A percentile compares a stretch with the other conserved stretches of the same genome.
These are phyloP conservation scores for Philonicus albiceps DNA, from an alignment of 2,888 invertebrate species.

Conservation along the genomic window DNA sequence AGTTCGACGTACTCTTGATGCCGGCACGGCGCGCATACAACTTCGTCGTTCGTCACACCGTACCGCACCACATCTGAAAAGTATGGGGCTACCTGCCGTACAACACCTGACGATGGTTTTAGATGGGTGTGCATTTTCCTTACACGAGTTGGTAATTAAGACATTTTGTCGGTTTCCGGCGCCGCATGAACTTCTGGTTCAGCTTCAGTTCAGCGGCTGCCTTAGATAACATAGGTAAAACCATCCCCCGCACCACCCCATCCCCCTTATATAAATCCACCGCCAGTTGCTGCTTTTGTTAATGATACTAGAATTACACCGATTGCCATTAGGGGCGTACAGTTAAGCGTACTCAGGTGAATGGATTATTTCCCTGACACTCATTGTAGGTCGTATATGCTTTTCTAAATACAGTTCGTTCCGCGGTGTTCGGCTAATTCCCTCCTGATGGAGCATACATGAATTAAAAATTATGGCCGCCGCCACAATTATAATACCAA, in stretches of 20 bases:
- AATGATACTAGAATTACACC: constrained; percentile 29
- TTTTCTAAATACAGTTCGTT: not conserved
- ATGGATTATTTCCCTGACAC: constrained; percentile 8
- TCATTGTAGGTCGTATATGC: not conserved
- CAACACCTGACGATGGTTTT: not conserved
- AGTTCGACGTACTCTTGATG: constrained; percentile 19
- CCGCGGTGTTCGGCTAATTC: not conserved
- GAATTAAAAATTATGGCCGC: constrained; percentile 9
- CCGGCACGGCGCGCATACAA: not conserved
- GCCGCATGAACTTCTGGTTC: not conserved
- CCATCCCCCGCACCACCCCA: not conserved
- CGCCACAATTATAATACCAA: constrained; percentile 6
- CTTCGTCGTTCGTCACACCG: not conserved
- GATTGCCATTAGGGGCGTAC: constrained; percentile 31
- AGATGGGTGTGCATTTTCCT: not conserved
- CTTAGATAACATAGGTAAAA: not conserved
- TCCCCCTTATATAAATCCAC: not conserved
- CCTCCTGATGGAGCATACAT: not conserved
- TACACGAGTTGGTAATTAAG: constrained; percentile 44
- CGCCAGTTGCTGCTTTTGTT: not conserved
- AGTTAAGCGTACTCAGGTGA: constrained; percentile 25
- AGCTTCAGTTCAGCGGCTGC: not conserved
- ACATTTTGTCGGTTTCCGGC: constrained; percentile 46
- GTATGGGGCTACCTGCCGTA: not conserved
- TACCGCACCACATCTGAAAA: not conserved